Evolutionary conservation across 2,888 invertebrate genomes (phyloP).

Genomic region (Volucella inanis): DNA sequence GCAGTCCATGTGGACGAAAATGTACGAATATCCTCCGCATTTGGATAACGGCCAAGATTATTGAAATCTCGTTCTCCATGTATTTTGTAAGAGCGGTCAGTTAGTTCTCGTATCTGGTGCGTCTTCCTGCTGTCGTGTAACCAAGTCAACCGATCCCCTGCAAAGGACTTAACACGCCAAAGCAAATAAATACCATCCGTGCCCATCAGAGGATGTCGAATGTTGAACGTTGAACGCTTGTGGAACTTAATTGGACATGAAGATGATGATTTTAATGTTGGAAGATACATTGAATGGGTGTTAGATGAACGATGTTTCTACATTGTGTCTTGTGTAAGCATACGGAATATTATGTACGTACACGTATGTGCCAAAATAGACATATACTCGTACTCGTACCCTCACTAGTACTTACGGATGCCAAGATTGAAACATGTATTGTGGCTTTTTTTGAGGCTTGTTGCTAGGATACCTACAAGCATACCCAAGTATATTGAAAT

Average conservation of each 20-base stretch:
- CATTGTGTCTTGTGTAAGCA: conserved; percentile 12
- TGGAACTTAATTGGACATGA: conserved; percentile 72
- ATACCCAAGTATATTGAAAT: background rate
- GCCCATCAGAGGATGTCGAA: conserved; percentile 57
- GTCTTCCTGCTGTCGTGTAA: background rate
- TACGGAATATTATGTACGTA: background rate
- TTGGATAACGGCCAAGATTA: conserved; percentile 65
- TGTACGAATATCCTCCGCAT: conserved; percentile 13
- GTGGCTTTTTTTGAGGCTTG: conserved; percentile 72
- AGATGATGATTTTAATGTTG: conserved; percentile 59
- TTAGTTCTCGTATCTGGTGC: background rate
- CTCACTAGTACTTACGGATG: conserved; percentile 7
- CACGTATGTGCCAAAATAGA: background rate
- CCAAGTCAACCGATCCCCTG: conserved; percentile 42
- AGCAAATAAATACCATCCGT: conserved; percentile 70
- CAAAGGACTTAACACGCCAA: conserved; percentile 50
- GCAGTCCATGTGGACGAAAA: conserved; percentile 11
- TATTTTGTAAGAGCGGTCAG: background rate
- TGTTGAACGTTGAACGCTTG: conserved; percentile 23
- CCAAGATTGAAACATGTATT: conserved; percentile 65
- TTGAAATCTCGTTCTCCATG: conserved; percentile 30
- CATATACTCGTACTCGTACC: background rate
- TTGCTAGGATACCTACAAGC: conserved; percentile 13
- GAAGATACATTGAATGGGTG: conserved; percentile 53
- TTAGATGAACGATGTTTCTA: conserved; percentile 55